Conservation (phyloP, 1,140 invertebrate genomes). For the Semibalanus balanoides region DNA sequence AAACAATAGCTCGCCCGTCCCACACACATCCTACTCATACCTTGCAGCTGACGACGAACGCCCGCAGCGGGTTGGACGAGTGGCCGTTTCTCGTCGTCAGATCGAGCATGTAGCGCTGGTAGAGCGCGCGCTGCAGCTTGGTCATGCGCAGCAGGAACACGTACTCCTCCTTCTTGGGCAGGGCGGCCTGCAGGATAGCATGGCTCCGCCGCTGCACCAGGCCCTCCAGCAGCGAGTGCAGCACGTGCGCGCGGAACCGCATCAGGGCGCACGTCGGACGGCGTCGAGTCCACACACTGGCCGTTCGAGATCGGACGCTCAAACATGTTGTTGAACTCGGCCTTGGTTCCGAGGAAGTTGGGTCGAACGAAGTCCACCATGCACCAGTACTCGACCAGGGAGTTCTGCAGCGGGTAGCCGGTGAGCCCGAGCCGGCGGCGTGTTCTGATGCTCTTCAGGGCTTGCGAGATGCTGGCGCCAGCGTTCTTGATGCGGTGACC, state of each 20-base stretch:
- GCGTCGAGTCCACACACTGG: constrained; percentile 82
- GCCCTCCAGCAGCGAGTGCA: constrained; percentile 75
- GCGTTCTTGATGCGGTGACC: constrained; percentile 94
- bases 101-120: constrained; percentile 82
- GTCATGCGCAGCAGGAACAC: constrained; percentile 80
- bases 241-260: constrained; percentile 73
- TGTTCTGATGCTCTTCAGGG: constrained; percentile 79
- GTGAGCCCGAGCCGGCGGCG: constrained; percentile 80
- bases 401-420: constrained; percentile 93
- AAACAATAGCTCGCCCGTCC: too few relatives aligned
- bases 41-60: constrained; percentile 97
- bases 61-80: constrained; percentile 83
- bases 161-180: constrained; percentile 84
- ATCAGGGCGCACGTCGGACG: constrained; percentile 76
- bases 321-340: constrained; percentile 92
- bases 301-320: constrained; percentile 88
- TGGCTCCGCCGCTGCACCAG: constrained; percentile 85
- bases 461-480: constrained; percentile 80
- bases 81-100: constrained; percentile 68
- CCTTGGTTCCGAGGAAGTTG: constrained; percentile 73
- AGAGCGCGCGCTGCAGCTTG: constrained; percentile 66
- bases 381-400: constrained; percentile 89
- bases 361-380: constrained; percentile 94
- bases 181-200: constrained; percentile 63
- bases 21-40: constrained; percentile 33